Base-by-base conservation (phyloP, 2,888 invertebrate genomes). In the Amphimallon solstitiale region DNA sequence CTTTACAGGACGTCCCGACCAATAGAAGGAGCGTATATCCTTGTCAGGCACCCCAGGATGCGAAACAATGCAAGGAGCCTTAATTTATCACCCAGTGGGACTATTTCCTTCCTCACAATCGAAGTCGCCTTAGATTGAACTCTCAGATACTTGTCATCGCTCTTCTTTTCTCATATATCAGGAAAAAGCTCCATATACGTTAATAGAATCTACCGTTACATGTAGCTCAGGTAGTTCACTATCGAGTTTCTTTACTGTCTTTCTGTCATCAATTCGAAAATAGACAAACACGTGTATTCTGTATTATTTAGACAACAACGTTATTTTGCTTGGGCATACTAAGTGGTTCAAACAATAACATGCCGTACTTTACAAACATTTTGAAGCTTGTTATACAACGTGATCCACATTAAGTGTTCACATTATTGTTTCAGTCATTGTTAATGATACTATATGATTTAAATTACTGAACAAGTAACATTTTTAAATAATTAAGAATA, bases 61-160 rank as follows among this genome's bases (percentile, higher is more conserved):
- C 79, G 79, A 81, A 81, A 81, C 81, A 81, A 81, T 80, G 78
- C 77, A 73, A 74, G 76, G 75, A 74, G 76, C 79, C 79, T 78
- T 80, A 81, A 81, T 81, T 81, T 81, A 81, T 81, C 81, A 81
- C 81, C 75, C 80, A 75, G 77, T 78, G 78, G 81, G 80, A 80
- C 78, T 75, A 77, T 79, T 80, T 79, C 77, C 79, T 79, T 77
- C 78, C 79, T 77, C 75, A 77, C 79, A 79, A 79, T 80, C 80
- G 79, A 80, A 78, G 75, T 77, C 78, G 74, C 75, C 76, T 76
- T 75, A 79, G 79, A 80, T 80, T 79, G 80, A 80, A 79, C 78
- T 76, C 74, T 76, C 75, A 79, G 76, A 77, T 77, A 78, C 78
- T 79, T 80, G 79, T 79, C 79, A 78, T 78, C 77, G 77, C 75